A percentile compares a stretch with the other conserved stretches of the same genome.
Conservation (phyloP, 2,888 invertebrate genomes). For the Dendrolimus houi region DNA sequence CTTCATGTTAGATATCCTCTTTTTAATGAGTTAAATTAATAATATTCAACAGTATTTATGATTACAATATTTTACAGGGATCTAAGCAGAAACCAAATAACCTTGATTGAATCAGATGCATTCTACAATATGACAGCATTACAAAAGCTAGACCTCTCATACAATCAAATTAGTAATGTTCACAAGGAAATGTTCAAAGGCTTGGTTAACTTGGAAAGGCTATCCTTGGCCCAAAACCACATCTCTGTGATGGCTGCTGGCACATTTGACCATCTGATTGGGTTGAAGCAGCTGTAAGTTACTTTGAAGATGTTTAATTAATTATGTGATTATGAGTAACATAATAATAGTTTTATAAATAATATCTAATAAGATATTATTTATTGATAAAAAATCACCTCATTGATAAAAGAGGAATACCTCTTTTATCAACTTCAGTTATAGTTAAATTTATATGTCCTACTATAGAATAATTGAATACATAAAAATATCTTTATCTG, state of each 20-base stretch:
- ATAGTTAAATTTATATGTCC: background rate
- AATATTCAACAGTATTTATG: no score
- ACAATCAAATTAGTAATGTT: constrained; percentile 82
- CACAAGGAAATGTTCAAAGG: constrained; percentile 83
- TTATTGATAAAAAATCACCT: no score
- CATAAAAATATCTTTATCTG: no score
- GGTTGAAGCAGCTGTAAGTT: constrained; percentile 85
- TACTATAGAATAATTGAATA: no score
- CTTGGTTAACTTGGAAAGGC: constrained; percentile 79
- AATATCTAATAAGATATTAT: no score
- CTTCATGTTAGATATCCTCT: no score
- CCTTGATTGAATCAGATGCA: constrained; percentile 82
- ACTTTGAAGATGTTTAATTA: no score
- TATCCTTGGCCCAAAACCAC: constrained; percentile 84
- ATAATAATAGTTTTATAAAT: background rate
- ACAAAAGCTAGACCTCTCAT: constrained; percentile 81
- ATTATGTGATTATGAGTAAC: no score
- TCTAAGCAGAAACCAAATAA: constrained; percentile 87
- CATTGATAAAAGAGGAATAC: no score
- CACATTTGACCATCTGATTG: constrained; percentile 81
- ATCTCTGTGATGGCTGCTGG: constrained; percentile 82
- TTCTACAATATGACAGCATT: constrained; percentile 84
- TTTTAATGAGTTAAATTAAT: no score
- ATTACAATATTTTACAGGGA: constrained; percentile 69
- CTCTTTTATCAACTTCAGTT: background rate